Evolutionary conservation across 2,113 vertebrate species (phyloP), one percentile per base, ranked within the genome.

Genomic region (Mola mola): DNA sequence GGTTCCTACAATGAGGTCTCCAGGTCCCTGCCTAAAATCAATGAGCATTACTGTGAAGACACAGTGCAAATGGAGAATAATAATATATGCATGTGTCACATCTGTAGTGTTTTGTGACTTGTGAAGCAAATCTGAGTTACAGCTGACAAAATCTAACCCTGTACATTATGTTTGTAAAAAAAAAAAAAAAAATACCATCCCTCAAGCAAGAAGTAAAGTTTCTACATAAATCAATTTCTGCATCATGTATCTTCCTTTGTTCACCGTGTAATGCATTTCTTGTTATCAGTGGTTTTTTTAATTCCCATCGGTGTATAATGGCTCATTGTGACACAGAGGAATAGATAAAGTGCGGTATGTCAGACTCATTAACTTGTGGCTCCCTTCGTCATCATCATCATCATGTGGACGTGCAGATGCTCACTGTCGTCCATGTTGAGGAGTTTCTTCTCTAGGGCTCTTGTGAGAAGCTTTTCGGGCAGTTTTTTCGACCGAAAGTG

Each of bases 301-400:
- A 58, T 62, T 49, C 26, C 55, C 51, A 48, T 59, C 26, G 0
- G 22, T 52, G 38, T 22, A 19, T 28, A 19, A 46, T 71, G 60
- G 73, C 26, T 81, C 66, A 52, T 4, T 38, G 63, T 62, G 72
- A 70, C 66, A 73, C 67, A 72, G 58, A 62, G 66, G 44, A 52
- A 77, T 56, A 79, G 55, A 80, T 83, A 87, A n/a, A 83, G 69
- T 71, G 79, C 51, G 48, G 25, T 44, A 58, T 73, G 79, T 81
- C 72, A 65, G 75, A 72, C 61, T 80, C 55, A 77, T 79, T 70
- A 70, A 70, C 63, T 61, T 41, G 33, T 51, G 62, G 38, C 42
- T 43, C 44, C 63, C 50, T 74, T 75, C 36, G 61, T 81, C 77
- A 73, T 68, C 43, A 19, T 52, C 77, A 73, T 71, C 38, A 19